Evolutionary conservation across 2,888 invertebrate genomes (phyloP).

Genomic region (Strigamia maritima): DNA sequence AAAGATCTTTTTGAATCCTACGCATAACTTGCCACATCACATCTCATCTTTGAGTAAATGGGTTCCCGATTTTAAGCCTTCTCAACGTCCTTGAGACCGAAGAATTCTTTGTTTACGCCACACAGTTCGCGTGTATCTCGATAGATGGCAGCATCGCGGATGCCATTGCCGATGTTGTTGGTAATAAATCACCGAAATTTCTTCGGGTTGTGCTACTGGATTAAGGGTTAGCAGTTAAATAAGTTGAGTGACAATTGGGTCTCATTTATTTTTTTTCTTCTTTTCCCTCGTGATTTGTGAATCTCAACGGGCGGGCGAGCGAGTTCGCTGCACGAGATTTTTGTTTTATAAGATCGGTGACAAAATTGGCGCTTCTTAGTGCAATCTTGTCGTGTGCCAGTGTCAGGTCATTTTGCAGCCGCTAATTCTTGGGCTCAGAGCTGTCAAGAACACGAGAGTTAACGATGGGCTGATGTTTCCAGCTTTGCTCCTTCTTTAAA

Average conservation of each 20-base stretch:
- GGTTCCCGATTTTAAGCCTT: not conserved
- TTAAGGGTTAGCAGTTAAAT: slow-evolving; percentile 4
- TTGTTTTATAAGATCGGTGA: slow-evolving; percentile 1
- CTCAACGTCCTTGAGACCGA: not conserved
- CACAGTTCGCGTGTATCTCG: not conserved
- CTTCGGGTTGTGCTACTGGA: slow-evolving; percentile 4
- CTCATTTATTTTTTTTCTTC: not conserved
- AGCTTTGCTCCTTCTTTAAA: not conserved
- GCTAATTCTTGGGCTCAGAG: slow-evolving; percentile 35
- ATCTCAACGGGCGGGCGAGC: not conserved
- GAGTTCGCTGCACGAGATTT: not conserved
- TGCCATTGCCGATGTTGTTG: not conserved
- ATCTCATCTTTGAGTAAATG: not conserved
- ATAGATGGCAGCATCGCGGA: not conserved
- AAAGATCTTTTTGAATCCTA: not conserved
- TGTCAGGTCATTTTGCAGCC: slow-evolving; percentile 33
- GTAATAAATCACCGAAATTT: slow-evolving; percentile 4
- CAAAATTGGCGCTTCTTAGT: not conserved
- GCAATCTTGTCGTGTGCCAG: slow-evolving; percentile 2
- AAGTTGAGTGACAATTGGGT: not conserved
- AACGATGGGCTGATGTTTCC: not conserved
- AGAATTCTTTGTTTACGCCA: not conserved
- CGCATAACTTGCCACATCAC: not conserved
- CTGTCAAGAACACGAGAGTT: slow-evolving; percentile 30
- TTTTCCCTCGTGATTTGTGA: not conserved